Base-by-base conservation (phyloP, 2,113 vertebrate genomes). In the Ophthalmolycus amberensis region DNA sequence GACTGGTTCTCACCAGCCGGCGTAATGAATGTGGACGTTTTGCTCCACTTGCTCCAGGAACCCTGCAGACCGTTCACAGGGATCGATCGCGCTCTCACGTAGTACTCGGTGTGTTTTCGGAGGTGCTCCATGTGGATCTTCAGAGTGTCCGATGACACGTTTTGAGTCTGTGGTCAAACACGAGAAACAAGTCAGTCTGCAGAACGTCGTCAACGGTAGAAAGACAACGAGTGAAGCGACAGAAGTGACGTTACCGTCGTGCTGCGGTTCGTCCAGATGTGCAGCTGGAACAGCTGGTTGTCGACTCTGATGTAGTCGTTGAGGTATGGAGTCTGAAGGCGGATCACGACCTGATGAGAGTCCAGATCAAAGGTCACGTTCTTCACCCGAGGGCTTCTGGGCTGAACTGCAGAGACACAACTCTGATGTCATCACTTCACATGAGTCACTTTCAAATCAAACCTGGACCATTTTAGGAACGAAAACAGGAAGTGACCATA, bases 41-140 rank as follows among this genome's bases (percentile, higher is more conserved):
- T 0, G 5, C 95, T 94, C 95, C 94, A 95, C 0, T 90, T 81
- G 37, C 94, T 95, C 94, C 94, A 95, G 29, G 10, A 79, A 1
- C 95, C 95, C 5, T 66, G 1, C 14, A 93, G 83, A 3, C 0
- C 9, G 0, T 0, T 1, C 1, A 5, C 0, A 0, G 94, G 94
- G 32, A 88, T 79, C 0, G 93, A 83, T 38, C 93, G 60, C 32
- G 90, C 93, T 18, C 10, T 58, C 29, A 94, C 90, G 0, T 66
- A 27, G 32, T 92, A 94, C 70, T 75, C 0, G 0, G 83, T 72
- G 60, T 29, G 48, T 2, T 9, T 29, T 0, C 1, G 12, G 9
- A 95, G 80, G 16, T 37, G 76, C 0, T 79, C 22, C 78, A 65
- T 66, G 40, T 64, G 50, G 0, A 95, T 87, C 11, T 1, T 69